These are phyloP conservation scores for Centropus unirufus DNA, from an alignment of 2,113 vertebrate genomes.

Conservation along the genomic window DNA sequence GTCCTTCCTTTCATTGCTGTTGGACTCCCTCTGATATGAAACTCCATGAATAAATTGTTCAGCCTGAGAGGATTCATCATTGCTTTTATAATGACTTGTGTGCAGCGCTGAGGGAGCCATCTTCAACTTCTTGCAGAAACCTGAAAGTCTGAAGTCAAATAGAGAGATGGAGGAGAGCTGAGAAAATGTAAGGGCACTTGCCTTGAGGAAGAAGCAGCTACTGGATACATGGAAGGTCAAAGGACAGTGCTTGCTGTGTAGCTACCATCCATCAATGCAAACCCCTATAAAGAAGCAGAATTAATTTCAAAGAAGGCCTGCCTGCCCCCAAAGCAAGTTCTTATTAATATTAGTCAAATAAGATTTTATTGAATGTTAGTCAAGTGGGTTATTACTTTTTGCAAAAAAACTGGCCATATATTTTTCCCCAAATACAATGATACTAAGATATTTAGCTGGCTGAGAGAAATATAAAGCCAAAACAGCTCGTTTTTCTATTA, in stretches of 20 bases:
- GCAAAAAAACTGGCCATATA: background rate
- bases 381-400: background rate
- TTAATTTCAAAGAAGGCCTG: background rate
- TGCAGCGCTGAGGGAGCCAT: background rate
- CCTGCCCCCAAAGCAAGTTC: background rate
- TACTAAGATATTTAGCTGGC: background rate
- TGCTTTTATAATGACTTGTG: background rate
- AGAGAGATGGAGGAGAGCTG: background rate
- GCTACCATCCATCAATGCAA: background rate
- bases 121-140: background rate
- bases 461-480: background rate
- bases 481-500: background rate
- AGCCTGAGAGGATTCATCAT: background rate
- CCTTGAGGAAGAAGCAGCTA: background rate
- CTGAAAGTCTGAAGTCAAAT: background rate
- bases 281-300: background rate
- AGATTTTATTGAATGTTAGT: background rate
- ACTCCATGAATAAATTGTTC: background rate
- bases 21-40: background rate
- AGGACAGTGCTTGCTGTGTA: background rate
- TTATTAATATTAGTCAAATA: background rate
- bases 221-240: background rate
- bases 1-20: background rate
- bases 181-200: background rate
- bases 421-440: background rate